Conservation (phyloP, 2,113 vertebrate genomes). For the Triplophysa tibetana region DNA sequence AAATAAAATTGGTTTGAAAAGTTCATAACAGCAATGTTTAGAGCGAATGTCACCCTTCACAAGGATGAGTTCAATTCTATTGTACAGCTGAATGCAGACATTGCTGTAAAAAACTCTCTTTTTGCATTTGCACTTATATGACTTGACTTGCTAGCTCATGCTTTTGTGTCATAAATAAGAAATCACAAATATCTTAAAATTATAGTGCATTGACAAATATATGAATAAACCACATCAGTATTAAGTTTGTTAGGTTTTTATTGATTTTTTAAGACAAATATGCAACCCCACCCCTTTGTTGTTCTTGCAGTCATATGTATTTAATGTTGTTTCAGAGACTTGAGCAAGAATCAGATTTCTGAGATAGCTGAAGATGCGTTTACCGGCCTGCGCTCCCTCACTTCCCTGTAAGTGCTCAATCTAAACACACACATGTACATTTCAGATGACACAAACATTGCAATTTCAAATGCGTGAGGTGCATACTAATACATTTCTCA, state of each 20-base stretch:
- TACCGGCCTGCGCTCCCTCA: constrained; percentile 93
- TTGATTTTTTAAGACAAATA: constrained; percentile 48
- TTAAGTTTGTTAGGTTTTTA: constrained; percentile 61
- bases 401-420: constrained; percentile 90
- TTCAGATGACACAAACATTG: background rate
- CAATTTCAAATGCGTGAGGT: background rate
- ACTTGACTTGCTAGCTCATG: background rate
- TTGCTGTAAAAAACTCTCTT: background rate
- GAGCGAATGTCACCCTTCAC: background rate
- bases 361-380: constrained; percentile 95
- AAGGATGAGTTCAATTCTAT: background rate
- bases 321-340: constrained; percentile 81
- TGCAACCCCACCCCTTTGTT: background rate
- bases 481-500: constrained; percentile 3
- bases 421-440: background rate
- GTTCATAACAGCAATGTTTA: background rate
- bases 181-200: background rate
- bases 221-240: background rate
- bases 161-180: background rate
- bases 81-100: constrained; percentile 7
- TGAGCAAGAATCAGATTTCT: constrained; percentile 99
- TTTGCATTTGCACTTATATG: background rate
- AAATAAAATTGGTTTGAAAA: background rate
- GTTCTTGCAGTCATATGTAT: constrained; percentile 24
- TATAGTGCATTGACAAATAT: background rate